These are phyloP conservation scores for Diadema setosum DNA, from an alignment of 35 echinoderm and acorn worm species.

Conservation along the genomic window DNA sequence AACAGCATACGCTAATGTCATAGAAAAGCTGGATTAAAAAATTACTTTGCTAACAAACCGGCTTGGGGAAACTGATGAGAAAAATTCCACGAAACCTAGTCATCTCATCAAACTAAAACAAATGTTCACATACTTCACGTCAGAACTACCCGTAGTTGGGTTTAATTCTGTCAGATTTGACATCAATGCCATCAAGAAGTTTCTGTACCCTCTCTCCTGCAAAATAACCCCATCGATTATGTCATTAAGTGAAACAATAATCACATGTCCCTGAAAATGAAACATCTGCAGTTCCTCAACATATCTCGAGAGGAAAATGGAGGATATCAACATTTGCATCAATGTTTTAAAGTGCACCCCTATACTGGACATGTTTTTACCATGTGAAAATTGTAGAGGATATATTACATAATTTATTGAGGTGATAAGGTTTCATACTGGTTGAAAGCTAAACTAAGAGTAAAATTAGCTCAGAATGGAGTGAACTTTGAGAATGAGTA, in stretches of 20 bases:
- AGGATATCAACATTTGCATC: too few relatives aligned
- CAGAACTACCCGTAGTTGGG: constrained; percentile 40
- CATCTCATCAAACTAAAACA: background rate
- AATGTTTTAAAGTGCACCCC: too few relatives aligned
- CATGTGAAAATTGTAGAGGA: too few relatives aligned
- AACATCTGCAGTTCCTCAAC: background rate
- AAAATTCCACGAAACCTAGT: background rate
- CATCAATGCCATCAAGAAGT: too few relatives aligned
- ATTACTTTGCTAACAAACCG: background rate
- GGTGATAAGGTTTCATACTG: too few relatives aligned
- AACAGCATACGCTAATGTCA: background rate
- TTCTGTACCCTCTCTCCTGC: too few relatives aligned
- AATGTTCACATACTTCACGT: background rate
- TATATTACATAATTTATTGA: too few relatives aligned
- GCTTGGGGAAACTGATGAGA: background rate
- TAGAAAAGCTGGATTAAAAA: background rate
- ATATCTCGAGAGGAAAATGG: too few relatives aligned
- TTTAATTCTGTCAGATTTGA: constrained; percentile 42
- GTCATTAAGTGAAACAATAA: background rate
- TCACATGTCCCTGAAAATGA: background rate
- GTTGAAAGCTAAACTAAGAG: too few relatives aligned
- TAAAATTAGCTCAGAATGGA: too few relatives aligned
- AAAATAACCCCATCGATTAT: background rate
- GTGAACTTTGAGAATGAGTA: too few relatives aligned
- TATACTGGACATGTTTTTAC: too few relatives aligned